Percentiles rank a stretch among this genome's conserved stretches.
These are phyloP conservation scores for Xylota sylvarum DNA, from an alignment of 2,888 invertebrate genomes.

Conservation along the genomic window DNA sequence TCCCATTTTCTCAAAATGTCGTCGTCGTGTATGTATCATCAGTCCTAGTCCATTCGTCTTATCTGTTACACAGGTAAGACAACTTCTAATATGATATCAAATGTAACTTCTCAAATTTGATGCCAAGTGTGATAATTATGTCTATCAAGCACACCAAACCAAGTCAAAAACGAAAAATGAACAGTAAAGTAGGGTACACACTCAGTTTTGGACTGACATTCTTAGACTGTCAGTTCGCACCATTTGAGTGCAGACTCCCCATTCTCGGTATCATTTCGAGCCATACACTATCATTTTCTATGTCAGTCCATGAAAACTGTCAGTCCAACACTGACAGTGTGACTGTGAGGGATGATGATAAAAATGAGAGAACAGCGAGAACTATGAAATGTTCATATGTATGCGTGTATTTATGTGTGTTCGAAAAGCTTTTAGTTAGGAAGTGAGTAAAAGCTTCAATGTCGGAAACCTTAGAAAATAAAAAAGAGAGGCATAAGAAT, in stretches of 20 bases:
- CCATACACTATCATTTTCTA: no score
- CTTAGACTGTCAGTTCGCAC: no score
- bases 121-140: conserved; percentile 1
- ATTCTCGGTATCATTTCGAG: no score
- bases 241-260: no score
- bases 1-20: no score
- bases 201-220: no score
- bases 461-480: not conserved
- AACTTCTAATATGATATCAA: no score
- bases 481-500: not conserved
- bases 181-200: not conserved
- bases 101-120: not conserved
- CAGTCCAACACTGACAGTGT: no score
- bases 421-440: not conserved
- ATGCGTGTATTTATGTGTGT: not conserved
- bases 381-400: not conserved
- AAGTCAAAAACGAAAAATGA: not conserved
- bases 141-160: not conserved
- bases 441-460: not conserved
- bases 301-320: no score
- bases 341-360: not conserved
- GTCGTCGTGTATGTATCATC: no score
- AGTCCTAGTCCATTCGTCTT: no score
- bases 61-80: not conserved
- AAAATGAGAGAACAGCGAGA: not conserved